Conservation (phyloP, 2,888 invertebrate genomes). For the Mythimna albipuncta region DNA sequence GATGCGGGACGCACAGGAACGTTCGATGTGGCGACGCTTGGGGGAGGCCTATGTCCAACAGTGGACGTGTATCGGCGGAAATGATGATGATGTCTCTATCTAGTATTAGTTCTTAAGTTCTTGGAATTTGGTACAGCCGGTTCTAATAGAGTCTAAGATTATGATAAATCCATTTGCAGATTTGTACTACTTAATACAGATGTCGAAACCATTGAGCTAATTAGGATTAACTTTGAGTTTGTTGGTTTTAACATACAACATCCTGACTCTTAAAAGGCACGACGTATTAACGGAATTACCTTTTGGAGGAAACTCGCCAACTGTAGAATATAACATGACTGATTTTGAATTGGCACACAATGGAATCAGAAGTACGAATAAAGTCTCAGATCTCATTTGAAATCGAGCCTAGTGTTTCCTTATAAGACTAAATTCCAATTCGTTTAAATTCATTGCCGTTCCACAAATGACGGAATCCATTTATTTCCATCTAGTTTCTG, state of each 20-base stretch:
- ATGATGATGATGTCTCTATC: no score
- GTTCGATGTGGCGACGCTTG: no score
- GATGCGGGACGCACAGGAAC: no score
- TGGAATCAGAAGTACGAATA: background rate
- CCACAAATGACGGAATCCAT: no score
- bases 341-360: background rate
- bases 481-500: no score
- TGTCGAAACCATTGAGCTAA: background rate
- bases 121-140: no score
- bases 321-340: background rate
- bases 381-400: slow-evolving; percentile 24
- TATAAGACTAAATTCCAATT: slow-evolving; percentile 18
- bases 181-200: background rate
- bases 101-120: no score
- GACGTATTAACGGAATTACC: background rate
- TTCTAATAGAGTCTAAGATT: no score
- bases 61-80: no score
- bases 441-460: background rate
- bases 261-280: no score
- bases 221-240: background rate
- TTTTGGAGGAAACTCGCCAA: background rate
- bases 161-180: background rate
- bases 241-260: no score
- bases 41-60: no score
- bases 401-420: background rate